phyloP scores from a whole-genome alignment of 2,888 invertebrate genomes.

The Antheraea assamensis region DNA sequence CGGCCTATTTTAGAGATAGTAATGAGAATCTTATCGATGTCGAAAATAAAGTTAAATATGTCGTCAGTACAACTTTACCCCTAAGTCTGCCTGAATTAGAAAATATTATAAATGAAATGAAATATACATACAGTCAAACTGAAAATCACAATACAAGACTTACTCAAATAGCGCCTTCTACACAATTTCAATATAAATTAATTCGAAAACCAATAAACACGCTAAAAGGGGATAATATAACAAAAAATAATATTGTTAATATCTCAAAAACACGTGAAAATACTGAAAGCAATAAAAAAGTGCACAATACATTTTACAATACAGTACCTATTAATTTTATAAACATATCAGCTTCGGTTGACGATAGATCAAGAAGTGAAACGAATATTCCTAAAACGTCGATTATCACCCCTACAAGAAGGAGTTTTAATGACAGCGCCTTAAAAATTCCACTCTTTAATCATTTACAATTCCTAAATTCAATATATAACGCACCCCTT shows the following conservation, averaged over 20 bases:
- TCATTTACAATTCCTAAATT: conserved; percentile 24
- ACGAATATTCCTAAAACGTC: conserved; percentile 2
- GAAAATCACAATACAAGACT: background rate
- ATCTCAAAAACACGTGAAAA: background rate
- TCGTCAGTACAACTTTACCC: conserved; percentile 48
- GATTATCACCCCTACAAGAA: conserved; percentile 17
- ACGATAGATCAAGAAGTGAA: background rate
- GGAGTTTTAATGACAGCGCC: conserved; percentile 16
- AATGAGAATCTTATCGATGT: conserved; percentile 62
- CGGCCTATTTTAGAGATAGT: conserved; percentile 45
- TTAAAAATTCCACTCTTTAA: conserved; percentile 20
- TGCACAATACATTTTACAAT: conserved; percentile 6
- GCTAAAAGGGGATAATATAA: background rate
- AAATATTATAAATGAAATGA: conserved; percentile 53
- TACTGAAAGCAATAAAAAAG: background rate
- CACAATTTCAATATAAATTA: background rate
- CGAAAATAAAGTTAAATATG: conserved; percentile 62
- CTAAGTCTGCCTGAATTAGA: conserved; percentile 64
- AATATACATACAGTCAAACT: conserved; percentile 14
- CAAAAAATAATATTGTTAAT: conserved; percentile 1
- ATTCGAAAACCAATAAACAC: conserved; percentile 7
- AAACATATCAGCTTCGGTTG: background rate
- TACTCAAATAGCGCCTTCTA: background rate
- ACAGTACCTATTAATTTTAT: background rate
- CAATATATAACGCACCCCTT: conserved; percentile 21